These are phyloP conservation scores for Melieria omissa DNA, from an alignment of 2,888 invertebrate species.

Conservation along the genomic window DNA sequence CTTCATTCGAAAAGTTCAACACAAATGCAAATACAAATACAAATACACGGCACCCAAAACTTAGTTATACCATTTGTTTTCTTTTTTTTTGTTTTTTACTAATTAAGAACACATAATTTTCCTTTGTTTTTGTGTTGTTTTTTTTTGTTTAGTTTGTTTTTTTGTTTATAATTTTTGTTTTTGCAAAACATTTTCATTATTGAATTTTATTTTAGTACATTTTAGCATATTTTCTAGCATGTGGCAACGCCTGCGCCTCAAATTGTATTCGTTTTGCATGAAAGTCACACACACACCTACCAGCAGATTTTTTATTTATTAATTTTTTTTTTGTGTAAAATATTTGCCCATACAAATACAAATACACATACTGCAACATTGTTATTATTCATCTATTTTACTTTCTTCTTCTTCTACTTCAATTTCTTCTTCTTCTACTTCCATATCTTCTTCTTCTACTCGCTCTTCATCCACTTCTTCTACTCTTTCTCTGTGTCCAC, in stretches of 20 bases:
- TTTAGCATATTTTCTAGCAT: no score
- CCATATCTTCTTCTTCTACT: not conserved
- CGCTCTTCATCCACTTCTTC: not conserved
- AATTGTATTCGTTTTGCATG: no score
- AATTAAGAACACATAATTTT: conserved; percentile 62
- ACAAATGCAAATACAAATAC: not conserved
- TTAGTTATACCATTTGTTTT: conserved; percentile 20
- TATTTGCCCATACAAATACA: not conserved
- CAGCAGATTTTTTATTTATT: conserved; percentile 6
- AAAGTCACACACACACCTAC: conserved; percentile 15
- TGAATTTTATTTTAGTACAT: no score
- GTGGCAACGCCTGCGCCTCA: no score
- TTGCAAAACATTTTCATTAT: not conserved
- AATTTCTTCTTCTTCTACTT: not conserved
- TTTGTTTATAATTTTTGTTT: conserved; percentile 22
- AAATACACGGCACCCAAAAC: conserved; percentile 5
- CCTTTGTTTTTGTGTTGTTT: conserved; percentile 48
- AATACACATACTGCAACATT: not conserved
- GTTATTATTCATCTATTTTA: not conserved
- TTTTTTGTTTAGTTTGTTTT: conserved; percentile 35
- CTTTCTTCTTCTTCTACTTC: not conserved
- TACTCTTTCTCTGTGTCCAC: not conserved
- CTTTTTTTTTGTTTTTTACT: conserved; percentile 51
- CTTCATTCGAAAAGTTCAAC: conserved; percentile 11
- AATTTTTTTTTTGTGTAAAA: conserved; percentile 5